Evolutionary conservation across 2,113 vertebrate genomes (phyloP), one percentile per base, ranked within the genome.

Genomic region (Myxocyprinus asiaticus): DNA sequence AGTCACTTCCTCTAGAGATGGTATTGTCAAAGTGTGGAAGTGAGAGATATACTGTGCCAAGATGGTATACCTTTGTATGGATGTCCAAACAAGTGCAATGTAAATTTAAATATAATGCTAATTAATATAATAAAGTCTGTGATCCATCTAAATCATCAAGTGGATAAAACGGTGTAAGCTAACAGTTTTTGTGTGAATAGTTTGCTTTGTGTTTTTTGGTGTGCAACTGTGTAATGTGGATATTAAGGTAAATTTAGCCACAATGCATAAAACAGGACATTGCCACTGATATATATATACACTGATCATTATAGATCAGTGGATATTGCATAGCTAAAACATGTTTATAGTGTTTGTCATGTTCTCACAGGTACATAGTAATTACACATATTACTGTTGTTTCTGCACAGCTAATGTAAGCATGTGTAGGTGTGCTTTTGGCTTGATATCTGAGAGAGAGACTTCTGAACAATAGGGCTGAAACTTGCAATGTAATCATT

Each of bases 1-100:
- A 78, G 95, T 99, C 75, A 99, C 97, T 2, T 96, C 97, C 0
- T 99, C 98, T 67, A 92, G 97, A 81, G 98, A 99, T 78, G 98
- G 98, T 9, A 98, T 99, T 17, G 96, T 99, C 76, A 99, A 99
- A 89, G 98, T 99, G 11, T 99, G 98, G 98, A 99, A 99, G 83
- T 99, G 87, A 92, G n/a, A 75, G 12, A 48, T 0, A n/a, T 44
- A 1, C 58, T 56, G 10, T 71, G 7, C 9, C 62, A 63, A 58
- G 42, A 58, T 58, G 42, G 53, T 10, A 55, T 6, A 7, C 62
- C 12, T 44, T 48, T 77, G 9, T 15, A 7, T 65, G 22, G 33
- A 81, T 1, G 22, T 64, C 71, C 47, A 51, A 33, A 61, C 42
- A 75, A 9, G 44, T 75, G 65, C 50, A 74, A 68, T 78, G 51